Base-by-base conservation (phyloP, 2,888 invertebrate genomes). In the Cartodere bifasciata region DNA sequence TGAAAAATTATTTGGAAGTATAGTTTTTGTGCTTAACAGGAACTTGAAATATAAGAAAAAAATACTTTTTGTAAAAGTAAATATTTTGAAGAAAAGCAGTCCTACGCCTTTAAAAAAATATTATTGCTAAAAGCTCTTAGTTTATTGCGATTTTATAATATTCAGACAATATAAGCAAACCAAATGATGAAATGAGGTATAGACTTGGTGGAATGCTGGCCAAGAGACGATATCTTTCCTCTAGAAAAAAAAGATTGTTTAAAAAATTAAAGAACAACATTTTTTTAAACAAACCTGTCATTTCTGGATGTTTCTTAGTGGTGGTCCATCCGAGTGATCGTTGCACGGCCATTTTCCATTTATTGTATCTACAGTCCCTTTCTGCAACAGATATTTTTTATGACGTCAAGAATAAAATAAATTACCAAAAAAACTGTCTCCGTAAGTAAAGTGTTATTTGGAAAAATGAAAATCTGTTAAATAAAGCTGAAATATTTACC, bases 311-410 rank as follows among this genome's bases (percentile, higher is more conserved):
- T 58, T 76, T 80, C 55, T 80, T 78, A 4, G 72, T 68, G 1
- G 74, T 68, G 12, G 81, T 82, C 94, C 94, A 94, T 37, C 87
- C 85, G 45, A 92, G 70, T 20, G 88, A 85, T 16, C 91, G 72
- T 50, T 88, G 78, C 2, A 95, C 90, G 0, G 94, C 94, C 75
- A 85, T 84, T 62, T 90, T 91, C 94, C 94, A 94, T 60, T 85
- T 83, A 4, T 74, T 80, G 58, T 87, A 91, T 38, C 90, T 70
- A 3, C 73, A 68, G 52, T 84, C 77, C 32, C 91, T 74, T 53
- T 90, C 61, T 59, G 31, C 22, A 51, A 53, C 28, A 30, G 37
- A 37, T n/a, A n/a, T n/a, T n/a, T n/a, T n/a, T n/a, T n/a, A n/a
- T n/a, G n/a, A n/a, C n/a, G n/a, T n/a, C n/a, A n/a, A n/a, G n/a